Conservation (phyloP, 2,888 invertebrate species). For the Sphaerophoria rueppellii region DNA sequence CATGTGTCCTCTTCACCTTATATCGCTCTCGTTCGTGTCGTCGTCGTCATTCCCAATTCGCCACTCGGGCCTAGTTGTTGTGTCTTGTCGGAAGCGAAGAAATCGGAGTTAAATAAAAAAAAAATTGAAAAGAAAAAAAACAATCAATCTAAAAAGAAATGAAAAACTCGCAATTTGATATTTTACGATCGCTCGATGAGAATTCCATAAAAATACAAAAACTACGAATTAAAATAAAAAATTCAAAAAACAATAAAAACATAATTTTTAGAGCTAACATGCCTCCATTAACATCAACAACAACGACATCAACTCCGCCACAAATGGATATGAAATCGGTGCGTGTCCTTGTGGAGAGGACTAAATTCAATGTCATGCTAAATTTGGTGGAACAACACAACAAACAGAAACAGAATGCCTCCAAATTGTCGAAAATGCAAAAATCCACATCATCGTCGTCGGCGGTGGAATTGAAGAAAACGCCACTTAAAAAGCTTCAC, state of each 20-base stretch:
- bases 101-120: too few species aligned
- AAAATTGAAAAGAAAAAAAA: slow-evolving; percentile 8
- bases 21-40: too few species aligned
- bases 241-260: slow-evolving; percentile 3
- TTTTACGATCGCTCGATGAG: slow-evolving; percentile 40
- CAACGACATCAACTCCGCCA: not conserved
- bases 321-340: slow-evolving; percentile 54
- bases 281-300: not conserved
- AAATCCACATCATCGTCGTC: not conserved
- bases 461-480: not conserved
- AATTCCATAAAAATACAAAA: slow-evolving; percentile 42
- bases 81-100: too few species aligned
- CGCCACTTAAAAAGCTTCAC: not conserved
- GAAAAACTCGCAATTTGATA: slow-evolving; percentile 4
- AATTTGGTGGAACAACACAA: slow-evolving; percentile 9
- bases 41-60: too few species aligned
- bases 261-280: not conserved
- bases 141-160: too few species aligned
- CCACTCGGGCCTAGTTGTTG: too few species aligned
- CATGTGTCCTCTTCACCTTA: too few species aligned
- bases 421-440: not conserved
- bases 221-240: slow-evolving; percentile 3
- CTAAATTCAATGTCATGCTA: slow-evolving; percentile 62
- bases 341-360: slow-evolving; percentile 59
- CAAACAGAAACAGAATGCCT: not conserved